Conservation (phyloP, 2,888 invertebrate species). For the Lepidochitona cinerea region DNA sequence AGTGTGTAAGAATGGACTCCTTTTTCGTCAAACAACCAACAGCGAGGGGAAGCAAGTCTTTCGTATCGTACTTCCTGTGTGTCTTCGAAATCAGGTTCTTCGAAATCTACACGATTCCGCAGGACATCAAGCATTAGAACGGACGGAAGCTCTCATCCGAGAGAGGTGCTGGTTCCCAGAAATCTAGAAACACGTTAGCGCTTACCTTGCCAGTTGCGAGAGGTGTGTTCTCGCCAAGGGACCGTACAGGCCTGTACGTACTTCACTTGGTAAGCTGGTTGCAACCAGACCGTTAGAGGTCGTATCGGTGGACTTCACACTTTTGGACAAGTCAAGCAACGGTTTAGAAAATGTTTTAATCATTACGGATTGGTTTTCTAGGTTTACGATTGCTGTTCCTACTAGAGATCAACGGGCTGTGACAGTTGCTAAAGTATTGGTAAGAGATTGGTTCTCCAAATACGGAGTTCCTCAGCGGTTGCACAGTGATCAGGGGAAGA, state of each 20-base stretch:
- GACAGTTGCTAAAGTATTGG: not conserved
- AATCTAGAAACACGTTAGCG: not conserved
- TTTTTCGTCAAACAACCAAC: not conserved
- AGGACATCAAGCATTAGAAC: not conserved
- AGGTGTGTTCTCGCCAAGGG: not conserved
- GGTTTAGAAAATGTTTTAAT: not conserved
- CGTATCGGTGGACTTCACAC: not conserved
- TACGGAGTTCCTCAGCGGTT: not conserved
- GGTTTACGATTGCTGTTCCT: not conserved
- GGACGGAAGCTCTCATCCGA: not conserved
- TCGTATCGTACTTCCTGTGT: not conserved
- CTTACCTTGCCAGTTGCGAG: not conserved
- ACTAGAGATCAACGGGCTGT: not conserved
- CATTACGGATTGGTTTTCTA: not conserved
- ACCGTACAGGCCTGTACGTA: not conserved
- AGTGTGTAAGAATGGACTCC: not conserved
- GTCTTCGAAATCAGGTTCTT: too few relatives aligned
- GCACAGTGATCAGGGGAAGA: not conserved
- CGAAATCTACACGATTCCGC: not conserved
- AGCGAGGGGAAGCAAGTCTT: not conserved
- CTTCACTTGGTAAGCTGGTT: not conserved
- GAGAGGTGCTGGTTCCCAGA: not conserved
- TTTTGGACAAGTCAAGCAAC: not conserved
- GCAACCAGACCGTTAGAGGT: not conserved
- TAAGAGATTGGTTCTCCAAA: not conserved